phyloP scores from a whole-genome alignment of 2,888 invertebrate genomes.

The Cylindroiulus punctatus region DNA sequence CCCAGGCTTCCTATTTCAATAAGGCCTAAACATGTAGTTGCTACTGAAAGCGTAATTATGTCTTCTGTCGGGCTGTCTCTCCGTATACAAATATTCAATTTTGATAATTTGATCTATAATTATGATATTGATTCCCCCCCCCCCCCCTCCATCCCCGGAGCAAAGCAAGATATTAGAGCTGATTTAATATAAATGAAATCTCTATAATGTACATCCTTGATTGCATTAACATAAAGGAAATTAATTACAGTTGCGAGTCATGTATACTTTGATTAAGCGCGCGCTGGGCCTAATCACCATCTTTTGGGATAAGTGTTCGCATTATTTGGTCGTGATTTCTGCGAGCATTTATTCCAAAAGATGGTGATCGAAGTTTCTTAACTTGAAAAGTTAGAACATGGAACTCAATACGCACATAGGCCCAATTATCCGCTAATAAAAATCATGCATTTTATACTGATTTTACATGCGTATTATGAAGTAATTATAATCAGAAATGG shows the following conservation, averaged over 20 bases:
- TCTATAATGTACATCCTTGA: slow-evolving; percentile 38
- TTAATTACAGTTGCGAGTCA: slow-evolving; percentile 34
- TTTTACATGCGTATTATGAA: too few relatives aligned
- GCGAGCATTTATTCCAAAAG: not conserved
- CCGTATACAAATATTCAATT: slow-evolving; percentile 17
- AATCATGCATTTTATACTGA: too few relatives aligned
- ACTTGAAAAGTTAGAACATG: not conserved
- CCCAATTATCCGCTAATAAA: not conserved
- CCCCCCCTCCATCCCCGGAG: too few relatives aligned
- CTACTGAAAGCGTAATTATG: slow-evolving; percentile 34
- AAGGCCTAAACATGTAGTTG: not conserved
- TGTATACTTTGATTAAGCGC: slow-evolving; percentile 14
- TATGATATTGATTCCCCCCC: slow-evolving; percentile 42
- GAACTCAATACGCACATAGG: not conserved
- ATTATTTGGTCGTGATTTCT: not conserved
- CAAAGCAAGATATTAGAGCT: slow-evolving; percentile 26
- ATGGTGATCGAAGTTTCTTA: not conserved
- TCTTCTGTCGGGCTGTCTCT: slow-evolving; percentile 16
- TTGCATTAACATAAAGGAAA: slow-evolving; percentile 38
- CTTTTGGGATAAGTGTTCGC: not conserved
- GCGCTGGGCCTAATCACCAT: not conserved
- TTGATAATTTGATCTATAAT: slow-evolving; percentile 27
- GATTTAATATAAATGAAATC: slow-evolving; percentile 34
- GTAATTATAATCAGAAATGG: not conserved
- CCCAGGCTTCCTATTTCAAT: not conserved